Conservation (phyloP, 2,888 invertebrate species). For the Andrena flavipes region DNA sequence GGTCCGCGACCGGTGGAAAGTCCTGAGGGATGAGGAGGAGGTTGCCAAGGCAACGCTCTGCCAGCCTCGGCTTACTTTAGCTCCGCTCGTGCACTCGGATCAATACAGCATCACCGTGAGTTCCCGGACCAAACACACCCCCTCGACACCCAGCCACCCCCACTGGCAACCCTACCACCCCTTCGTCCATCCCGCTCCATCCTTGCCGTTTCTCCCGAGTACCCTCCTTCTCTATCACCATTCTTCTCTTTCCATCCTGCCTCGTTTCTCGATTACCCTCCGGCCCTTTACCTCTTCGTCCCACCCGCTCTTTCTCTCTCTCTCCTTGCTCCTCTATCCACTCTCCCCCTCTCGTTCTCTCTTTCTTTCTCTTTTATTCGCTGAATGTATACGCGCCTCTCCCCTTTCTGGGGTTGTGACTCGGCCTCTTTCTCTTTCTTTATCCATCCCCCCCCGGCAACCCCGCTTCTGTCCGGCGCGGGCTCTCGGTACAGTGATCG, state of each 20-base stretch:
- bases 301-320: background rate
- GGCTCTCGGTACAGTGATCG: slow-evolving; percentile 63
- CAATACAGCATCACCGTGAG: slow-evolving; percentile 84
- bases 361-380: slow-evolving; percentile 12
- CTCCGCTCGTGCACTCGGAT: slow-evolving; percentile 80
- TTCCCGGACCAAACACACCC: slow-evolving; percentile 84
- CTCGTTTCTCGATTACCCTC: slow-evolving; percentile 54
- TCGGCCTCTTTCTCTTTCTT: slow-evolving; percentile 9
- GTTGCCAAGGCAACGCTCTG: slow-evolving; percentile 83
- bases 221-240: slow-evolving; percentile 33
- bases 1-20: slow-evolving; percentile 68
- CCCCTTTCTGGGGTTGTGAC: slow-evolving; percentile 24
- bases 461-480: slow-evolving; percentile 48
- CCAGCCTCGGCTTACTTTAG: slow-evolving; percentile 82
- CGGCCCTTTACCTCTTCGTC: slow-evolving; percentile 50
- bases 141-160: slow-evolving; percentile 71
- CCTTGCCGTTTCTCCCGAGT: slow-evolving; percentile 24
- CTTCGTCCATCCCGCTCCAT: slow-evolving; percentile 31
- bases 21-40: slow-evolving; percentile 77
- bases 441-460: slow-evolving; percentile 5
- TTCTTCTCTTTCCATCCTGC: slow-evolving; percentile 57
- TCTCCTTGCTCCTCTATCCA: slow-evolving; percentile 6
- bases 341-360: slow-evolving; percentile 3
- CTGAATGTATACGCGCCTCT: slow-evolving; percentile 21
- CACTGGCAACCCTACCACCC: slow-evolving; percentile 53